Evolutionary conservation across 2,113 vertebrate genomes (phyloP).

Genomic region (Malurus cyaneus): DNA sequence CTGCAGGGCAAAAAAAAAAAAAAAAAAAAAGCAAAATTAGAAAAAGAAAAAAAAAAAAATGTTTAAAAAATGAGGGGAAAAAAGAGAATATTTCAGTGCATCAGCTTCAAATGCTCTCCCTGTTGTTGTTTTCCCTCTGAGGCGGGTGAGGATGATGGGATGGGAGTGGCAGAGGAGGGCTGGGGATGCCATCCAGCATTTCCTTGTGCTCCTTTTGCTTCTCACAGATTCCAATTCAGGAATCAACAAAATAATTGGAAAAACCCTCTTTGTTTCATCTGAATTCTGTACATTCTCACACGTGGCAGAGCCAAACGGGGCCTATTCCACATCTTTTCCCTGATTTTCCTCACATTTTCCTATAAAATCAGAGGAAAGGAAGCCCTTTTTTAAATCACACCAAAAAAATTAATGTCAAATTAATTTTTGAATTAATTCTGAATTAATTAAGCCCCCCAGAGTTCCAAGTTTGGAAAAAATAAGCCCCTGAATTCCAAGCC

Average conservation of each 20-base stretch:
- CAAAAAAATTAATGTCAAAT: neutral
- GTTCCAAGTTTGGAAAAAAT: no score
- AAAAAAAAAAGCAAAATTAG: neutral
- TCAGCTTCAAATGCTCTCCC: neutral
- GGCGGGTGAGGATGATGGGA: neutral
- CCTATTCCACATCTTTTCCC: rapidly evolving
- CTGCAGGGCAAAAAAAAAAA: rapidly evolving
- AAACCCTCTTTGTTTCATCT: neutral
- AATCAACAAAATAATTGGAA: neutral
- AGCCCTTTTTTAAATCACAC: neutral
- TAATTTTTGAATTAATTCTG: no score
- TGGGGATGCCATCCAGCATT: neutral
- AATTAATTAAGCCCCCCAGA: no score
- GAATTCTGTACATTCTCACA: rapidly evolving
- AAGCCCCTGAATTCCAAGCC: neutral
- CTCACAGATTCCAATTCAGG: neutral
- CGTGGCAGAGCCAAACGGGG: neutral
- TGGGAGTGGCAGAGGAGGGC: neutral
- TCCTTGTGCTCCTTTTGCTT: neutral
- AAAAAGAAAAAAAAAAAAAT: neutral
- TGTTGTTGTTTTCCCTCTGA: neutral
- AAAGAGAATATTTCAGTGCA: neutral
- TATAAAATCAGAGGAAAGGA: rapidly evolving
- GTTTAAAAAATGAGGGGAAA: neutral
- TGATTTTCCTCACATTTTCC: neutral